Conservation (phyloP, 2,888 invertebrate genomes). For the Amiota mariae region DNA sequence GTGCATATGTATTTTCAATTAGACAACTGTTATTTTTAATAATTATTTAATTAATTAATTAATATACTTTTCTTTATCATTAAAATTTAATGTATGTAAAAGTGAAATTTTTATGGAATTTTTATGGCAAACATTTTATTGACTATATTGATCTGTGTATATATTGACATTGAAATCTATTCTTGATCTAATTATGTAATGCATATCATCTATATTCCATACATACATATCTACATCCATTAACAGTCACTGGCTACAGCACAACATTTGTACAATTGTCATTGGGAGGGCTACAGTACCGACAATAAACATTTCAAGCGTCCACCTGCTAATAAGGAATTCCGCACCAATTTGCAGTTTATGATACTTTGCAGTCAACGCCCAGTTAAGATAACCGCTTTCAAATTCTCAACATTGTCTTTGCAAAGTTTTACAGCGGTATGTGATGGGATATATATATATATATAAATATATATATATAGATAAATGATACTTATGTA, state of each 20-base stretch:
- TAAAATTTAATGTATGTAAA: no score
- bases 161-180: background rate
- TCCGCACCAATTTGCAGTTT: conserved; percentile 60
- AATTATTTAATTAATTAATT: no score
- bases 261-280: conserved; percentile 63
- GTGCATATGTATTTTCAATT: no score
- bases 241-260: conserved; percentile 66
- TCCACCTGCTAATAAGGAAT: conserved; percentile 52
- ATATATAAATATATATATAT: no score
- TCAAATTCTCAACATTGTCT: conserved; percentile 71
- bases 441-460: background rate
- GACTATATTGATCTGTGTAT: no score
- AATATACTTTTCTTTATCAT: no score
- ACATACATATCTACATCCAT: background rate
- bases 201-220: background rate
- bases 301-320: conserved; percentile 25
- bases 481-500: background rate
- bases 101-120: no score
- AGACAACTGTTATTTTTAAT: no score
- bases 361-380: conserved; percentile 70
- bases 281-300: conserved; percentile 63
- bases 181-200: background rate
- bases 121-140: no score
- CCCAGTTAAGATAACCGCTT: conserved; percentile 69
- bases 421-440: conserved; percentile 71